Percentiles rank a stretch among this genome's conserved stretches.
phyloP scores from a whole-genome alignment of 2,888 invertebrate species.

The Neoitamus cyanurus region DNA sequence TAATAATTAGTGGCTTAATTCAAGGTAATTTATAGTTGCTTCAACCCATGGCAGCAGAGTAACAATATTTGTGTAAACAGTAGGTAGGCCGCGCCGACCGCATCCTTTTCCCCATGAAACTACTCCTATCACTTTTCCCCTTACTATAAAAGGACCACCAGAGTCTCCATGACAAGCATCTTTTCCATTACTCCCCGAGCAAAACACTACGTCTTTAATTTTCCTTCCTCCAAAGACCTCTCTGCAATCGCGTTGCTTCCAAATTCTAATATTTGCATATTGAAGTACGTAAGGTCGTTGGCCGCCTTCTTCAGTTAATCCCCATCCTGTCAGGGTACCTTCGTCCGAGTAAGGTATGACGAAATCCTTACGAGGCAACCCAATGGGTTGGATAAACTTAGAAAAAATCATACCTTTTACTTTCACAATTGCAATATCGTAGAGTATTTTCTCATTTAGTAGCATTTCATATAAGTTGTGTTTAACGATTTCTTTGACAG shows the following conservation, averaged over 20 bases:
- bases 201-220: background rate
- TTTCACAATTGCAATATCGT: background rate
- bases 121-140: background rate
- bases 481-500: background rate
- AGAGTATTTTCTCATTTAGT: background rate
- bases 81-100: background rate
- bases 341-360: constrained; percentile 8
- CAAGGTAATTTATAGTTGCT: background rate
- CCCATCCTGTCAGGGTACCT: constrained; percentile 41
- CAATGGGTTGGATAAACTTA: background rate
- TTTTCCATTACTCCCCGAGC: background rate
- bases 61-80: background rate
- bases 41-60: background rate
- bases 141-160: background rate
- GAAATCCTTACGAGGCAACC: background rate
- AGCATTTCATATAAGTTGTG: background rate
- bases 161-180: background rate
- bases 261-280: constrained; percentile 56
- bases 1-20: background rate
- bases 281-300: constrained; percentile 59
- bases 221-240: background rate
- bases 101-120: background rate
- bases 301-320: constrained; percentile 55
- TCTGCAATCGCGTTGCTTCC: background rate
- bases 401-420: background rate